Evolutionary conservation across 1,140 invertebrate species (phyloP), one percentile per base, ranked within the genome.

Genomic region (Formica selysi): DNA sequence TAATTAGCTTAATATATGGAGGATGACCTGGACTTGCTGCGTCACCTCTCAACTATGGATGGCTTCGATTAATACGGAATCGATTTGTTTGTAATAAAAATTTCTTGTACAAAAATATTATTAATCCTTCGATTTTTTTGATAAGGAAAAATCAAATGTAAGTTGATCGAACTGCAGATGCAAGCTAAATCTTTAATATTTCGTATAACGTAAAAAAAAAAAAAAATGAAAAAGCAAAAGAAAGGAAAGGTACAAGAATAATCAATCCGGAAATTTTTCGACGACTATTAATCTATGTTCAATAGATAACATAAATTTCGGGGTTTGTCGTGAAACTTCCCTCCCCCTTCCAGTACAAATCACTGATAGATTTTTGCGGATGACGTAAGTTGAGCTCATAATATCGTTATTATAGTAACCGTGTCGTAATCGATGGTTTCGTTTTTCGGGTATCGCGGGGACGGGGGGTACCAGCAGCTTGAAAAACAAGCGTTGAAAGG

Each of bases 1-100:
- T 83, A 83, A 83, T 83, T 57, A 83, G 29, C 8, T 29, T 48
- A 26, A 62, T 57, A 44, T 71, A 59, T 10, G 32, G 32, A 48
- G n/a, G 10, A 57, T 32, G 41, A 44, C 7, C 16, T 26, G 36
- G 26, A 83, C n/a, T 19, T 36, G 22, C 7, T 0, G n/a, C 36
- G 32, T 26, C n/a, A 32, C 8, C 0, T 51, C 41, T 61, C 36
- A 71, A 19, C 38, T 29, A 71, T 41, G 10, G 11, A 19, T 1
- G 13, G 10, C n/a, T 68, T 70, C 38, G 44, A 54, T 68, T 80
- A 26, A 54, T 38, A 70, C 13, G 8, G 0, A 51, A 67, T 54
- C 8, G 6, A 41, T 57, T 80, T 54, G 38, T 57, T 22, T 4
- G 7, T 48, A 26, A 78, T 38, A 7, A 80, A 79, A 41, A 68